Evolutionary conservation across 2,113 vertebrate genomes (phyloP).

Genomic region (Hippocampus guttulatus): DNA sequence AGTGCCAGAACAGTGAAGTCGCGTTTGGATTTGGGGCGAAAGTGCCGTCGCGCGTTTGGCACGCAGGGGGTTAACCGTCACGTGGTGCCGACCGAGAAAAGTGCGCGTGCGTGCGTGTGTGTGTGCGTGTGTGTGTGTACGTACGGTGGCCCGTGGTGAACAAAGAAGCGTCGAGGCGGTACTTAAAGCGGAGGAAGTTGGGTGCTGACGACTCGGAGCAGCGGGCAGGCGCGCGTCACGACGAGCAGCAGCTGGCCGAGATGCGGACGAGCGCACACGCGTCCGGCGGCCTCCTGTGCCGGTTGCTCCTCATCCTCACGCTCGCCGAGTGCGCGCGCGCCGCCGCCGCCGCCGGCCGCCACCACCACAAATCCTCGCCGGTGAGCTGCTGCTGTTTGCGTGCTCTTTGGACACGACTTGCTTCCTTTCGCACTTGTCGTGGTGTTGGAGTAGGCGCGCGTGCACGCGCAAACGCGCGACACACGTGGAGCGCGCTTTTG

Average conservation of each 20-base stretch:
- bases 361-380: neutral
- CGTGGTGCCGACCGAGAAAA: conserved; percentile 31
- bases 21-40: neutral
- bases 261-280: conserved; percentile 1
- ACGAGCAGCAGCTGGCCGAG: neutral
- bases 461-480: too few relatives aligned
- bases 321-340: neutral
- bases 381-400: neutral
- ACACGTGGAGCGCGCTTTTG: neutral
- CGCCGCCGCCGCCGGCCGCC: neutral
- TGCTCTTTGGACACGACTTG: neutral
- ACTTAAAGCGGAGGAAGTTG: neutral
- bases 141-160: neutral
- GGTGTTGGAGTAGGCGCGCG: too few relatives aligned
- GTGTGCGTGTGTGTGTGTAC: neutral
- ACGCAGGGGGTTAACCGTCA: conserved; percentile 65
- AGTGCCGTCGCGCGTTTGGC: conserved; percentile 5
- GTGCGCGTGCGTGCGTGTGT: neutral
- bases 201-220: neutral
- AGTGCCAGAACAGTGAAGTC: too few relatives aligned
- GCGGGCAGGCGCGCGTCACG: neutral
- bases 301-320: neutral
- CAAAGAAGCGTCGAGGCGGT: neutral
- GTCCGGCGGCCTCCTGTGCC: neutral
- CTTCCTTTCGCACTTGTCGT: too few relatives aligned